Base-by-base conservation (phyloP, 2,113 vertebrate species). In the Xenus cinereus region DNA sequence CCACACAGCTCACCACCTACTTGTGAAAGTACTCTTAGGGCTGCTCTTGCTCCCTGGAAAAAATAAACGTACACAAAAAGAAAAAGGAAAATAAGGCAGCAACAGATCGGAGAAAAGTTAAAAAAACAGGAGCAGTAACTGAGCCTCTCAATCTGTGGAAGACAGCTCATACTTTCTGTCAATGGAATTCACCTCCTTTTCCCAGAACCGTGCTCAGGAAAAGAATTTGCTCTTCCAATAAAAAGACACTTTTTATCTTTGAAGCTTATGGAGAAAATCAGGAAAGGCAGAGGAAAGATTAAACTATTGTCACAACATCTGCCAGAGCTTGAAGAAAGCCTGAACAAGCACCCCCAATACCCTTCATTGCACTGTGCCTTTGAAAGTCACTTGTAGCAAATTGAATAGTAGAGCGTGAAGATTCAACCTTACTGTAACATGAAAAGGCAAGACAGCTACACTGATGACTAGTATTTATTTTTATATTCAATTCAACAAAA, bases 401-500 rank as follows among this genome's bases (percentile, higher is more conserved):
- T 21, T 28, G 30, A 92, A 87, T 23, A 13, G 24, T 28, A 24
- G 45, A 56, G 19, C n/a, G 51, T 0, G 0, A 84, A 93, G 37
- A 76, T 6, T 68, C n/a, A 76, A 66, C 48, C 60, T 56, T 63
- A 78, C 15, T 7, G 6, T 41, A 79, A 83, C 18, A 54, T 11
- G 51, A 87, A 87, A 95, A 91, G 33, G 39, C 62, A 95, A 72
- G 60, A 79, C 46, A 84, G 77, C 37, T 78, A 93, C 33, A 39
- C 17, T 6, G 0, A 77, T 64, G 23, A 72, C 57, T 57, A 73
- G 35, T 39, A 64, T 81, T 90, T 86, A 74, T 82, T 93, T 94
- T 78, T 63, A 84, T 76, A 79, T 85, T 87, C 87, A 93, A 69
- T 77, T 91, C 73, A 95, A 82, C 53, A 89, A 72, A 82, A 89